phyloP scores from a whole-genome alignment of 2,888 invertebrate genomes.

The Balanococcus diminutus region DNA sequence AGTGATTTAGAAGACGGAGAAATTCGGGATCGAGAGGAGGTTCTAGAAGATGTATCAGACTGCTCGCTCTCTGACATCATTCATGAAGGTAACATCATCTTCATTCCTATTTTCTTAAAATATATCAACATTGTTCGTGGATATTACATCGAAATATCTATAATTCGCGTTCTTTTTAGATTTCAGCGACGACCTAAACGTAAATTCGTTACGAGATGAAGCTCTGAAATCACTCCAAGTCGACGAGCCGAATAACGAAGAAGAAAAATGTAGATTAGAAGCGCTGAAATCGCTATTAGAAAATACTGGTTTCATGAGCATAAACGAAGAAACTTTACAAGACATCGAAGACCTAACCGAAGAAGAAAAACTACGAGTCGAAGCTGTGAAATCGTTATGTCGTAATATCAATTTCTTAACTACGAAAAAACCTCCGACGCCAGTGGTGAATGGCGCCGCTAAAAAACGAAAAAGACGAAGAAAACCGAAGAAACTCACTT shows the following conservation, averaged over 20 bases:
- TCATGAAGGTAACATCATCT: neutral
- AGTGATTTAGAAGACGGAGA: slow-evolving; percentile 50
- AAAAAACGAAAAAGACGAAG: neutral
- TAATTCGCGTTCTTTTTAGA: neutral
- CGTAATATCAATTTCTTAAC: neutral
- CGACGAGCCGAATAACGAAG: neutral
- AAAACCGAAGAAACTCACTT: neutral
- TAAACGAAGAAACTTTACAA: neutral
- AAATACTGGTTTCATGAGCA: slow-evolving; percentile 19
- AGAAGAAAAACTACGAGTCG: neutral
- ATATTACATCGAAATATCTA: no score
- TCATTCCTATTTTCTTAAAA: no score
- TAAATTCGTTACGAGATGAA: neutral
- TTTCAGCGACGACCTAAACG: neutral
- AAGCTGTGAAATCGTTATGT: neutral
- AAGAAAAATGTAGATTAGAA: slow-evolving; percentile 47
- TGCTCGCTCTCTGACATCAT: slow-evolving; percentile 30
- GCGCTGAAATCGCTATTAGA: slow-evolving; percentile 42
- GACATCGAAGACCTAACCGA: neutral
- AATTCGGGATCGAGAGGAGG: slow-evolving; percentile 38
- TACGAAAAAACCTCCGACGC: neutral
- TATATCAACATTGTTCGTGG: no score
- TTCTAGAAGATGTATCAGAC: slow-evolving; percentile 41
- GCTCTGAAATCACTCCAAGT: neutral
- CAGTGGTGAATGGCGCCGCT: no score